Percentiles rank a stretch among this genome's conserved stretches.
Conservation (phyloP, 2,797 vertebrate genomes). For the Brachymystax lenok region DNA sequence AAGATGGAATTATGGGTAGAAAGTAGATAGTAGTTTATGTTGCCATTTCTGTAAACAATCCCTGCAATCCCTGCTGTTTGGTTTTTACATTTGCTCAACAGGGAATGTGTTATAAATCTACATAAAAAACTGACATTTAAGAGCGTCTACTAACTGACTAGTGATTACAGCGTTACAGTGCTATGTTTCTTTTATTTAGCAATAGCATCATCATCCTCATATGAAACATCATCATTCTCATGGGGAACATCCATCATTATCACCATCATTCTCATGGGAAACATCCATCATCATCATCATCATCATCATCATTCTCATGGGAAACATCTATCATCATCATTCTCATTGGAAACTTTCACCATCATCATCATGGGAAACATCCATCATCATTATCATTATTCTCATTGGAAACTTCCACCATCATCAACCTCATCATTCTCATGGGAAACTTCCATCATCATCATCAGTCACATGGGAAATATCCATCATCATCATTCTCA, state of each 20-base stretch:
- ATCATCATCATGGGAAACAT: too few relatives aligned
- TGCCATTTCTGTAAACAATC: slow-evolving; percentile 14
- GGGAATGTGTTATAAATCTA: not conserved
- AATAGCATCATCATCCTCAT: not conserved
- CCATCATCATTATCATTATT: too few relatives aligned
- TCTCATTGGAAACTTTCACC: too few relatives aligned
- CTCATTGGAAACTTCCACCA: too few relatives aligned
- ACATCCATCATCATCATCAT: too few relatives aligned
- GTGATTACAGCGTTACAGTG: too few relatives aligned
- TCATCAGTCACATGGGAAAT: not conserved
- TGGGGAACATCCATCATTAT: not conserved
- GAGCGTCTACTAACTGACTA: too few relatives aligned
- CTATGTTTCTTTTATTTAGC: not conserved
- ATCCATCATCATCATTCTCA: not conserved
- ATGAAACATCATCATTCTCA: not conserved
- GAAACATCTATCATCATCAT: too few relatives aligned
- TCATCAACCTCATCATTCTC: not conserved
- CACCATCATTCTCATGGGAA: not conserved
- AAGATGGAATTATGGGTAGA: not conserved
- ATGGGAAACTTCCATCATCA: not conserved
- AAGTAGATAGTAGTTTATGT: not conserved
- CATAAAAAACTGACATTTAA: not conserved
- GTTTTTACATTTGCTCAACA: not conserved
- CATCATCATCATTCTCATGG: too few relatives aligned
- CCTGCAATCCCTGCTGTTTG: not conserved